Conservation (phyloP, 2,113 vertebrate genomes). For the Mirounga angustirostris region DNA sequence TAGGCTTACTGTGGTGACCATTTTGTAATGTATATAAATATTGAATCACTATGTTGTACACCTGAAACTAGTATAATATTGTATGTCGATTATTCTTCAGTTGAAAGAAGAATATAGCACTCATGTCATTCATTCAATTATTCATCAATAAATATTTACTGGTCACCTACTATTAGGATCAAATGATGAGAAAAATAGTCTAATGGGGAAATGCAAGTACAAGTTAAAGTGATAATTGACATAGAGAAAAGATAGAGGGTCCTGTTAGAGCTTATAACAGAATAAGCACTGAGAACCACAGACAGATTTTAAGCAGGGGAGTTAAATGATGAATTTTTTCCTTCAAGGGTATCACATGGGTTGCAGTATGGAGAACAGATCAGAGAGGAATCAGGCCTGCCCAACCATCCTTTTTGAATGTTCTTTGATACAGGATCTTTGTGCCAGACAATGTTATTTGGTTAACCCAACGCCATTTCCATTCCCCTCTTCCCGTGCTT, state of each 20-base stretch:
- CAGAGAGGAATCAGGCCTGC: not conserved
- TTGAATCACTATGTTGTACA: not conserved
- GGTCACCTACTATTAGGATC: not conserved
- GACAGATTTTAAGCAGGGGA: not conserved
- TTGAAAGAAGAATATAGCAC: not conserved
- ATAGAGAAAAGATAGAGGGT: not conserved
- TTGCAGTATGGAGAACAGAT: not conserved
- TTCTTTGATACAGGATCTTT: not conserved
- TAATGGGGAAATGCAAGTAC: not conserved
- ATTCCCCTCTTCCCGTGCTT: not conserved
- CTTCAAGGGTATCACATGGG: not conserved
- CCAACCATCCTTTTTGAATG: not conserved
- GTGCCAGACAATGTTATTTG: not conserved
- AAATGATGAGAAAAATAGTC: not conserved
- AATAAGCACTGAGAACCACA: not conserved
- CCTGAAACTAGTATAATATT: not conserved
- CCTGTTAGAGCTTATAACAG: not conserved
- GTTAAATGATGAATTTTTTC: not conserved
- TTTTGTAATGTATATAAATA: not conserved
- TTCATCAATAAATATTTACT: not conserved
- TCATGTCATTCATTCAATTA: not conserved
- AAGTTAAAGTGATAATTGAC: not conserved
- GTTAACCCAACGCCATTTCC: not conserved
- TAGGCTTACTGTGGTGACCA: not conserved
- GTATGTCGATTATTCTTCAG: not conserved